Conservation (phyloP, 2,888 invertebrate genomes). For the Drosophila austrosaltans region DNA sequence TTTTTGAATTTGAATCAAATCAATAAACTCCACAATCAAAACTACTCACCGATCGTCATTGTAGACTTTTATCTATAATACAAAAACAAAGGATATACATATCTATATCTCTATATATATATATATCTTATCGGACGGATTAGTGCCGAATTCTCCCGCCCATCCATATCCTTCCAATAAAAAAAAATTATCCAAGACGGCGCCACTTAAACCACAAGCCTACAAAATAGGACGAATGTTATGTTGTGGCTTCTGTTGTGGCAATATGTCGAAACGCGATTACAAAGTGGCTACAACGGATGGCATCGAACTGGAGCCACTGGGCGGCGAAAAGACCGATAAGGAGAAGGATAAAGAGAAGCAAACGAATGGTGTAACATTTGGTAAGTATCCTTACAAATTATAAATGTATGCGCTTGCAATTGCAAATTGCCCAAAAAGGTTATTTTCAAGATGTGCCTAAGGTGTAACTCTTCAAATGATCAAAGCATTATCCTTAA, state of each 20-base stretch:
- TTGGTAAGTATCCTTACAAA: conserved; percentile 74
- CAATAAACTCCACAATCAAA: conserved; percentile 49
- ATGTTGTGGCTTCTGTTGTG: conserved; percentile 83
- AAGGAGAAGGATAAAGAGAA: conserved; percentile 81
- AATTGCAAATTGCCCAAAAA: conserved; percentile 38
- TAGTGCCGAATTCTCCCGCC: conserved; percentile 20
- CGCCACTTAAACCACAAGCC: conserved; percentile 70
- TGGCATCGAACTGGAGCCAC: conserved; percentile 83
- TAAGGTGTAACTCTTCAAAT: conserved; percentile 43
- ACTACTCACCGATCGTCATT: conserved; percentile 73
- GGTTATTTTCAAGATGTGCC: not conserved
- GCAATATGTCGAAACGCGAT: conserved; percentile 83
- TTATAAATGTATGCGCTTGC: conserved; percentile 1
- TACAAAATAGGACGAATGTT: conserved; percentile 82
- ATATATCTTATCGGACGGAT: not conserved
- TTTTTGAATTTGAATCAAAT: conserved; percentile 55
- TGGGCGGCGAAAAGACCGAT: conserved; percentile 82
- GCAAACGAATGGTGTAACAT: conserved; percentile 82
- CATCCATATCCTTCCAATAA: conserved; percentile 17
- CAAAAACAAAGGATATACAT: conserved; percentile 40
- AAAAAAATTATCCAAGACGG: conserved; percentile 59
- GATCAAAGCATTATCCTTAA: conserved; percentile 75
- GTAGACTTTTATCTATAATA: conserved; percentile 43
- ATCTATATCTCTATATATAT: conserved; percentile 27
- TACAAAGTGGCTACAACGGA: conserved; percentile 83